These are phyloP conservation scores for Aplochiton taeniatus DNA, from an alignment of 2,797 vertebrate genomes.

Conservation along the genomic window DNA sequence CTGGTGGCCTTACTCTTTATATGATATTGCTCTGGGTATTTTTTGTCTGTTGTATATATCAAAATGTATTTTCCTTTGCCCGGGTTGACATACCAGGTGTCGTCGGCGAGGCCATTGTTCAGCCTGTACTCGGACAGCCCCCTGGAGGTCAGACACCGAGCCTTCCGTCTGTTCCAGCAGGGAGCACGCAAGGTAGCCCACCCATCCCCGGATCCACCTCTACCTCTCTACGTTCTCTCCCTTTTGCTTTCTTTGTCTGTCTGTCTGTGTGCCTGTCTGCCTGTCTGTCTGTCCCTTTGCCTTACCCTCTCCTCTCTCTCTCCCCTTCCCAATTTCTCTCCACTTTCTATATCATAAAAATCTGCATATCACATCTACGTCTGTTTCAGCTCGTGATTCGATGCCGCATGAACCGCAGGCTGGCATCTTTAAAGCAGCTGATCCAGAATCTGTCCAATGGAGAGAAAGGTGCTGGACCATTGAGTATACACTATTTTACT, in stretches of 20 bases:
- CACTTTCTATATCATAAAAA: too few species aligned
- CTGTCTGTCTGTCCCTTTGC: not conserved
- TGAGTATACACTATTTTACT: too few species aligned
- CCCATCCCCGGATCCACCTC: too few species aligned
- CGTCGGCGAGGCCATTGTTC: slow-evolving; percentile 71
- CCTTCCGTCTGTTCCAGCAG: slow-evolving; percentile 83
- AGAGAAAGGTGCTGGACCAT: slow-evolving; percentile 36
- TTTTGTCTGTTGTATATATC: not conserved
- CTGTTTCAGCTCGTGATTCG: slow-evolving; percentile 66
- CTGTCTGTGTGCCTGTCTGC: not conserved
- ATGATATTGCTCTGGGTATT: not conserved
- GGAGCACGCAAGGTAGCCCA: slow-evolving; percentile 83
- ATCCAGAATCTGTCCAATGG: slow-evolving; percentile 21
- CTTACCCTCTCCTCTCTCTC: not conserved
- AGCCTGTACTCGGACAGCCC: slow-evolving; percentile 71
- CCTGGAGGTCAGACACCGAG: slow-evolving; percentile 74
- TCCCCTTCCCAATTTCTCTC: not conserved
- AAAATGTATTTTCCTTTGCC: not conserved
- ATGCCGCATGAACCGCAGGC: slow-evolving; percentile 64
- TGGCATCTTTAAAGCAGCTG: slow-evolving; percentile 53
- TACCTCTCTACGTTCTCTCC: too few species aligned
- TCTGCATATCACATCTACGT: not conserved
- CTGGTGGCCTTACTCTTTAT: not conserved
- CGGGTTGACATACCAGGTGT: slow-evolving; percentile 49
- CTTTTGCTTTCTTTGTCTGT: too few species aligned